phyloP scores from a whole-genome alignment of 2,888 invertebrate genomes.

The Orchestes rusci region DNA sequence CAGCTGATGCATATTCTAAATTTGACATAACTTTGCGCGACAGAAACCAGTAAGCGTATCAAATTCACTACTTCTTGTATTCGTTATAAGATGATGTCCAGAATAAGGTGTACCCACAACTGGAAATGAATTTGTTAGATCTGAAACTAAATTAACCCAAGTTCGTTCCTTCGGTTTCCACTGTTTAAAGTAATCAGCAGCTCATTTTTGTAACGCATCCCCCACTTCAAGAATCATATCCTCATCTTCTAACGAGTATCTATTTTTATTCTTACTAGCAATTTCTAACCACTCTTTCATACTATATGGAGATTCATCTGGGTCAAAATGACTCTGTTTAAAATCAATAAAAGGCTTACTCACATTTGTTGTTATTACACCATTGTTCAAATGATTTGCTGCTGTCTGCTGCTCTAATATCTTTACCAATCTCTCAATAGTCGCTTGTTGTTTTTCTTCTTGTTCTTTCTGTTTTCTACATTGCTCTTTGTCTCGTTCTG shows the following conservation, averaged over 20 bases:
- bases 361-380: too few species aligned
- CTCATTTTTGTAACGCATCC: slow-evolving; percentile 5
- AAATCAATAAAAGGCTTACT: slow-evolving; percentile 2
- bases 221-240: too few species aligned
- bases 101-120: slow-evolving; percentile 1
- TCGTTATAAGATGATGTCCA: slow-evolving; percentile 3
- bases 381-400: too few species aligned
- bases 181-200: slow-evolving; percentile 8
- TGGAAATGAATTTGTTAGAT: slow-evolving; percentile 7
- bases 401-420: too few species aligned
- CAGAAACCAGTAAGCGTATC: too few species aligned
- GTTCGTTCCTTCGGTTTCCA: too few species aligned
- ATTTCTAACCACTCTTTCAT: too few species aligned
- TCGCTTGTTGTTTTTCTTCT: too few species aligned
- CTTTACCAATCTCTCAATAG: too few species aligned
- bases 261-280: slow-evolving; percentile 6
- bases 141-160: slow-evolving; percentile 7
- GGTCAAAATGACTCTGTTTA: slow-evolving; percentile 2
- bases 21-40: slow-evolving; percentile 5
- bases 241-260: slow-evolving; percentile 4
- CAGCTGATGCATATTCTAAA: slow-evolving; percentile 1
- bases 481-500: too few species aligned
- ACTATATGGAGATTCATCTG: too few species aligned
- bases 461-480: too few species aligned
- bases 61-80: slow-evolving; percentile 2